A percentile compares a stretch with the other conserved stretches of the same genome.
These are phyloP conservation scores for Euthynnus affinis DNA, from an alignment of 2,797 vertebrate species.

Conservation along the genomic window DNA sequence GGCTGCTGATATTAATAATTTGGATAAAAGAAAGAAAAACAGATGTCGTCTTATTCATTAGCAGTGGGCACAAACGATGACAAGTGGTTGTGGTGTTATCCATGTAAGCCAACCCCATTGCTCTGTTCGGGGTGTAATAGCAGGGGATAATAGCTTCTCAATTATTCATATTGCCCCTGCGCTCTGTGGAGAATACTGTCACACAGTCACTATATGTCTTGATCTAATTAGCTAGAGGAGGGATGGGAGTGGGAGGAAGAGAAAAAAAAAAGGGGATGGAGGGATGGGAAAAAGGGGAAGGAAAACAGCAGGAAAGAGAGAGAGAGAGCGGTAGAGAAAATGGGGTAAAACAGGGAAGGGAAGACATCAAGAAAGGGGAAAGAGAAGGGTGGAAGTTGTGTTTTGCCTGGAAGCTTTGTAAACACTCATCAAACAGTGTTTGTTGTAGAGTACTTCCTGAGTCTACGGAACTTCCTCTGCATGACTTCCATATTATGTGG, in stretches of 20 bases:
- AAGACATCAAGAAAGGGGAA: background rate
- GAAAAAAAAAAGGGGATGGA: slow-evolving; percentile 22
- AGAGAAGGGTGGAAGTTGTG: slow-evolving; percentile 35
- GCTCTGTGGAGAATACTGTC: slow-evolving; percentile 75
- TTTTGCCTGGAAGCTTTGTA: slow-evolving; percentile 65
- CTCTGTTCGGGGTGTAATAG: slow-evolving; percentile 72
- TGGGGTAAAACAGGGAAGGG: background rate
- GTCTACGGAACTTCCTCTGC: slow-evolving; percentile 24
- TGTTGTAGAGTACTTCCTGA: slow-evolving; percentile 56
- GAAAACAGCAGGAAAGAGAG: background rate
- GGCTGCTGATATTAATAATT: slow-evolving; percentile 42
- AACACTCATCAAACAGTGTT: slow-evolving; percentile 63
- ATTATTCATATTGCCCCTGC: slow-evolving; percentile 76
- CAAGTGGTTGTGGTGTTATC: slow-evolving; percentile 64
- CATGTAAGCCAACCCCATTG: slow-evolving; percentile 66
- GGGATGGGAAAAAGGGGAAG: background rate
- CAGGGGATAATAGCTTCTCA: slow-evolving; percentile 78
- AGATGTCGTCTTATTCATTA: slow-evolving; percentile 62
- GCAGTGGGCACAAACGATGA: slow-evolving; percentile 64
- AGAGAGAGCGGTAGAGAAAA: background rate
- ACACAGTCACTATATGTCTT: slow-evolving; percentile 76
- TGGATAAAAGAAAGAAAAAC: slow-evolving; percentile 55
- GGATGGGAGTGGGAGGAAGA: slow-evolving; percentile 32
- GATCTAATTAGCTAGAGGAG: slow-evolving; percentile 79
- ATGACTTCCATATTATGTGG: slow-evolving; percentile 23